Evolutionary conservation across 1,140 invertebrate species (phyloP).

Genomic region (Drosophila bipectinata): DNA sequence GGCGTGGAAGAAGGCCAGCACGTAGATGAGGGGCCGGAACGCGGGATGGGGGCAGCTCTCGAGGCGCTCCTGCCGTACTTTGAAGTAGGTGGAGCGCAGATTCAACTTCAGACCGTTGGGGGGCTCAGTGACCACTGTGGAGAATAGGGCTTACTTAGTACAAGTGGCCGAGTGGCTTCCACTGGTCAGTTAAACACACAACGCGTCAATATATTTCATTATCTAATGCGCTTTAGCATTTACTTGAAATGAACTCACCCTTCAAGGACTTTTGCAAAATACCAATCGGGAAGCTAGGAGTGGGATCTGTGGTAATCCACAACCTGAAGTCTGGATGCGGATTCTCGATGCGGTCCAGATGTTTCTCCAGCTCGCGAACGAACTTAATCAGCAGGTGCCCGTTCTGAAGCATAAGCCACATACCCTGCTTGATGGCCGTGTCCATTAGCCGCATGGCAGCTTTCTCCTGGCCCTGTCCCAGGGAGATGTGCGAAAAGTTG

Average conservation of each 20-base stretch:
- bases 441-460: slow-evolving; percentile 89
- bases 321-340: slow-evolving; percentile 95
- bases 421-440: slow-evolving; percentile 89
- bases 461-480: slow-evolving; percentile 95
- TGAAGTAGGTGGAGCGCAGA: slow-evolving; percentile 94
- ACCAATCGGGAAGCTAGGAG: slow-evolving; percentile 93
- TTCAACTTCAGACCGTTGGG: slow-evolving; percentile 95
- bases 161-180: slow-evolving; percentile 3
- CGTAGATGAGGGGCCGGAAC: slow-evolving; percentile 92
- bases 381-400: slow-evolving; percentile 94
- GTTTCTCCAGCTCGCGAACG: slow-evolving; percentile 91
- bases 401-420: slow-evolving; percentile 96
- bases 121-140: slow-evolving; percentile 93
- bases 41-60: slow-evolving; percentile 89
- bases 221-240: background rate
- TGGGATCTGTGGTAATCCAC: slow-evolving; percentile 96
- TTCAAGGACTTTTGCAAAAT: slow-evolving; percentile 94
- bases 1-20: slow-evolving; percentile 95
- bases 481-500: slow-evolving; percentile 92
- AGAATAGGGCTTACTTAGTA: slow-evolving; percentile 3
- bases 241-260: slow-evolving; percentile 85
- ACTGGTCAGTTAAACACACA: background rate
- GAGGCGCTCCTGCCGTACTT: slow-evolving; percentile 89
- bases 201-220: background rate
- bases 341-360: slow-evolving; percentile 90